phyloP scores from a whole-genome alignment of 1,140 invertebrate genomes.

The Pantala flavescens region DNA sequence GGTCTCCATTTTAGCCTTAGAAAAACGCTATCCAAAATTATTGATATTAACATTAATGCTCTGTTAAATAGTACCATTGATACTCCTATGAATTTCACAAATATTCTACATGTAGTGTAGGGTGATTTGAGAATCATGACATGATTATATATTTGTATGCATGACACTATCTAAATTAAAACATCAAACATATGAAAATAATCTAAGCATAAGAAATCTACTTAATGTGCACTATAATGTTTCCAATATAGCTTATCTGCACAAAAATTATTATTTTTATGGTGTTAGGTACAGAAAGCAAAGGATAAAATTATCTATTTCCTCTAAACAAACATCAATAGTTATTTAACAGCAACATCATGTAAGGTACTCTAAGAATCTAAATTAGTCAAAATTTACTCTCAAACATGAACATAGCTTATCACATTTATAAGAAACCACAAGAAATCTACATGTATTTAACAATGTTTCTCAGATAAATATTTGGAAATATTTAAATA shows the following conservation, averaged over 20 bases:
- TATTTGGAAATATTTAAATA: neutral
- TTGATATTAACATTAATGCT: neutral
- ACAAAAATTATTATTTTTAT: neutral
- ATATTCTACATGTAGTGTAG: neutral
- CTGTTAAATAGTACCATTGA: neutral
- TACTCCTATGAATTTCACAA: neutral
- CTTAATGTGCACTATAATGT: neutral
- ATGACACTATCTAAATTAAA: constrained; percentile 8
- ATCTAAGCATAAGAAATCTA: neutral
- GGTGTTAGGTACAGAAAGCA: constrained; percentile 5
- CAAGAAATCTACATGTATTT: neutral
- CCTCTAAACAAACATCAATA: neutral
- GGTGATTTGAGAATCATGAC: neutral
- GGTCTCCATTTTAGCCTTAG: neutral
- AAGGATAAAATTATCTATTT: neutral
- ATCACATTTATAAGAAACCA: neutral
- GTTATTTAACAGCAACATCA: constrained; percentile 7
- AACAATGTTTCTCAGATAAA: neutral
- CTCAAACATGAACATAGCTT: neutral
- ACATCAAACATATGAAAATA: neutral
- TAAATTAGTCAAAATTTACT: neutral
- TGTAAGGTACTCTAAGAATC: neutral
- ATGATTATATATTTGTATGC: neutral
- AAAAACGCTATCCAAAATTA: constrained; percentile 2
- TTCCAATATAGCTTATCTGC: neutral